Evolutionary conservation across 2,797 vertebrate species (phyloP).

Genomic region (Spinus pinus): DNA sequence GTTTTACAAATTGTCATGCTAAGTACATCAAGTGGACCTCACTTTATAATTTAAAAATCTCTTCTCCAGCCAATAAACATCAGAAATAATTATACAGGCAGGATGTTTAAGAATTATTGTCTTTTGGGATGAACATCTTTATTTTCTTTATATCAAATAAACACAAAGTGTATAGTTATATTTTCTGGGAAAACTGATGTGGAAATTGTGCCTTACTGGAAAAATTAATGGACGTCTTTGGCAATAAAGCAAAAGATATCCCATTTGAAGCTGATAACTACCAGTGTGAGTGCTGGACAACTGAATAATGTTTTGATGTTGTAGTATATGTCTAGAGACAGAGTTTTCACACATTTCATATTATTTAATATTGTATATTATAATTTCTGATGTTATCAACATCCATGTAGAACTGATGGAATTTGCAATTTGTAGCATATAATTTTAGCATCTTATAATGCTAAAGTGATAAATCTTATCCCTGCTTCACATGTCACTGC

Average conservation of each 20-base stretch:
- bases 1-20: background rate
- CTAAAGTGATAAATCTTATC: background rate
- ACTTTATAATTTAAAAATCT: background rate
- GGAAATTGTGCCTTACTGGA: background rate
- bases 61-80: background rate
- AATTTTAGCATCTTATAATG: background rate
- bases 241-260: background rate
- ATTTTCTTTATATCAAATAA: background rate
- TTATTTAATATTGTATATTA: background rate
- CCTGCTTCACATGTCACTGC: background rate
- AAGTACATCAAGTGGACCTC: background rate
- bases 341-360: background rate
- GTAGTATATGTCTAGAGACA: background rate
- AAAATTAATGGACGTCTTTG: background rate
- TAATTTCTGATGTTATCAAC: background rate
- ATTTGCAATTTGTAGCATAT: background rate
- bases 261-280: background rate
- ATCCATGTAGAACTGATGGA: background rate
- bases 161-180: background rate
- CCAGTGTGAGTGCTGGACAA: background rate
- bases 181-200: background rate
- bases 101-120: rapidly evolving
- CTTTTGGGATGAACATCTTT: background rate
- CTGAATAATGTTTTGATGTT: background rate
- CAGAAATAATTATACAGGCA: background rate